Evolutionary conservation across 2,797 vertebrate genomes (phyloP).

Genomic region (Poeciliopsis infans): DNA sequence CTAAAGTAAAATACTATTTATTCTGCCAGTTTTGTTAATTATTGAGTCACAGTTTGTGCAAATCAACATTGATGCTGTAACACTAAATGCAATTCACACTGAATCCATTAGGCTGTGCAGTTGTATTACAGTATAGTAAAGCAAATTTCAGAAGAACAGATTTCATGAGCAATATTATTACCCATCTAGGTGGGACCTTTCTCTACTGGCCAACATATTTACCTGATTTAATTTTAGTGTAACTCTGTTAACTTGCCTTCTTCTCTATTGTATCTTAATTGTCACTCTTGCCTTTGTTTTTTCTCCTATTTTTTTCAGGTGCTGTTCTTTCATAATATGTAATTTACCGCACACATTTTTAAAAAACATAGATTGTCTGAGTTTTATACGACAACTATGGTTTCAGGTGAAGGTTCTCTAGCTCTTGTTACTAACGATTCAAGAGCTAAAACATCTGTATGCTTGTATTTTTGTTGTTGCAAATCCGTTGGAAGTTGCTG

Average conservation of each 20-base stretch:
- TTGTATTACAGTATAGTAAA: conserved; percentile 29
- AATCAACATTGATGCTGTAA: not conserved
- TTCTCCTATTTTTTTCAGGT: not conserved
- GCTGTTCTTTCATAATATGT: not conserved
- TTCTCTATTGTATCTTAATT: not conserved
- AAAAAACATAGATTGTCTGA: not conserved
- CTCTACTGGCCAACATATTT: not conserved
- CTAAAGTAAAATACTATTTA: not conserved
- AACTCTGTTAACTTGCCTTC: not conserved
- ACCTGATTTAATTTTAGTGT: not conserved
- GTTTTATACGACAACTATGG: not conserved
- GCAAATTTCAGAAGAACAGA: not conserved
- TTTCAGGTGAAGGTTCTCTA: not conserved
- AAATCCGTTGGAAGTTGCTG: not conserved
- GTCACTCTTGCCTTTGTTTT: not conserved
- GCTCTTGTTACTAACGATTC: not conserved
- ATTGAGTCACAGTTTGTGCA: not conserved
- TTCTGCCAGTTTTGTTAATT: not conserved
- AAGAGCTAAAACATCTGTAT: not conserved
- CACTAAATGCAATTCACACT: conserved; percentile 11
- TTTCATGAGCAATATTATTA: not conserved
- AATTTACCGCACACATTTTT: not conserved
- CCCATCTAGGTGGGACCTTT: not conserved
- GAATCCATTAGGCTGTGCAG: conserved; percentile 51
- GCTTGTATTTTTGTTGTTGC: not conserved